Evolutionary conservation across 2,797 vertebrate species (phyloP), one percentile per base, ranked within the genome.

Genomic region (Centroberyx gerrardi): DNA sequence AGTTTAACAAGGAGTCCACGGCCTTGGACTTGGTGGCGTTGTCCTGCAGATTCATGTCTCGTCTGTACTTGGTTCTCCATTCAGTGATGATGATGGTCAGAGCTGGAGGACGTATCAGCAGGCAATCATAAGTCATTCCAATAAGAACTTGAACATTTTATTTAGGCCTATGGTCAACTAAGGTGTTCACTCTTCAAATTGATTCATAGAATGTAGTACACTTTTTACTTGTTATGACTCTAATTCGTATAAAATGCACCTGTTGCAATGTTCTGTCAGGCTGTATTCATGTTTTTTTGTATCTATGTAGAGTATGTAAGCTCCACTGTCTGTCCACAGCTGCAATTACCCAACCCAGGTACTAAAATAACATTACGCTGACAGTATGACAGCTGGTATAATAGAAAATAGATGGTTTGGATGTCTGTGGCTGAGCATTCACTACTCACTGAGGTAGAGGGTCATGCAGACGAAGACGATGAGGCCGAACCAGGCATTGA

Each of bases 401-500:
- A 22, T 18, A 51, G 17, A 51, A 18, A 51, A 18, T 27, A 13
- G 13, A 15, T 15, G 12, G 3, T 44, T 44, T 44, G 28, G 31
- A 29, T 4, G n/a, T 7, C 48, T 22, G 0, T 13, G 18, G 0
- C 22, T 0, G 28, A 51, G n/a, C 3, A 3, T 22, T 51, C 3
- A 1, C 17, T 7, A 91, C 98, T 97, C 86, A 99, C 98, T 95
- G 75, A 99, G 95, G 70, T 99, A 99, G 4, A 99, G 81, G 31
- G 90, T 87, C 98, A 99, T 99, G 92, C 98, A 99, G 87, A 98
- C 74, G 15, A 99, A 99, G 88, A 99, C 60, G 52, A 99, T 99
- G 61, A 99, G 96, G 68, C 98, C 98, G 0, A 99, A 96, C 98
- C 98, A 99, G 87, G 97, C 97, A 0, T 97, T 99, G 94, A 99